Evolutionary conservation across 1,140 invertebrate genomes (phyloP).

Genomic region (Harlomillsia oculata): DNA sequence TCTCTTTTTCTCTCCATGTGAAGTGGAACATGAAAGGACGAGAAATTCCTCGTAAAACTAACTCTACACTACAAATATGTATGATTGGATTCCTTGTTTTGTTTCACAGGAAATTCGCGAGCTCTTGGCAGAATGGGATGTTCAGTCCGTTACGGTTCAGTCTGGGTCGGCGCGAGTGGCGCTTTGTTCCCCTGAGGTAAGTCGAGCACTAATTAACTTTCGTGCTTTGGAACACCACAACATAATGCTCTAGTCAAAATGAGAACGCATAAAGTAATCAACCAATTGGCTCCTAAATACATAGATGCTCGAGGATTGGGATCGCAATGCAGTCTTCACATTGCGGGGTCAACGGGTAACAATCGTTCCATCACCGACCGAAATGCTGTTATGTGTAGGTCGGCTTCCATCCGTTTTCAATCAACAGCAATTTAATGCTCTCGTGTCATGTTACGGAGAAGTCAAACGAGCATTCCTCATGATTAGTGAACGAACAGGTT

Average conservation of each 20-base stretch:
- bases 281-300: neutral
- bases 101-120: constrained; percentile 40
- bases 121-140: constrained; percentile 39
- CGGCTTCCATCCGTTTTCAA: constrained; percentile 44
- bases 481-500: constrained; percentile 48
- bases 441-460: constrained; percentile 45
- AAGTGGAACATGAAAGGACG: too few species aligned
- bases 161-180: constrained; percentile 40
- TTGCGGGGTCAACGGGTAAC: constrained; percentile 43
- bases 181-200: constrained; percentile 40
- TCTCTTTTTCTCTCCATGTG: too few species aligned
- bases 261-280: neutral
- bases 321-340: constrained; percentile 38
- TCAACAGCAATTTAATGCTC: constrained; percentile 44
- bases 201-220: neutral
- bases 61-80: too few species aligned
- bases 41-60: too few species aligned
- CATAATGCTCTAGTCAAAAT: neutral
- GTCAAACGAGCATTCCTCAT: constrained; percentile 48
- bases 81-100: constrained; percentile 12
- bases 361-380: constrained; percentile 44
- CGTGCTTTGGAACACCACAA: neutral
- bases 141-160: constrained; percentile 39
- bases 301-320: constrained; percentile 40
- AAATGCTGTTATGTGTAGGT: constrained; percentile 49